Conservation (phyloP, 2,888 invertebrate species). For the Muschampia plurimacula region DNA sequence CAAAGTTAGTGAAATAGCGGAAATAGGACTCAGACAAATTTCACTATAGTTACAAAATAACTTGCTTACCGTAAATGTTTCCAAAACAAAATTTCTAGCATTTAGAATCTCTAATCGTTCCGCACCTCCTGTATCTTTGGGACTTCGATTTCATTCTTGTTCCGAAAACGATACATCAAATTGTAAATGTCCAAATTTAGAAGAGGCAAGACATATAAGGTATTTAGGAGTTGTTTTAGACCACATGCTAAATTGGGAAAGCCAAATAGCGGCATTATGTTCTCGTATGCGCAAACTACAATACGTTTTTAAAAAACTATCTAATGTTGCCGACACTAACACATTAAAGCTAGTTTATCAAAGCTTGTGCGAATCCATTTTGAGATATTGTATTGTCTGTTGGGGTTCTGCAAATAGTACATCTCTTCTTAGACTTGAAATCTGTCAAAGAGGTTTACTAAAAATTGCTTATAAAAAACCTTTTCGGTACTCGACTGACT, state of each 20-base stretch:
- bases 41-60: neutral
- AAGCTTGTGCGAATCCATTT: neutral
- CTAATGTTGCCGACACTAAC: neutral
- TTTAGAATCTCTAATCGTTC: neutral
- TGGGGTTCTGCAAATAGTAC: neutral
- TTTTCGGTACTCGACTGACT: neutral
- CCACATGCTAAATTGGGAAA: neutral
- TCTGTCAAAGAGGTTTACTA: neutral
- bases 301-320: neutral
- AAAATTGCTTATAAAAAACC: neutral
- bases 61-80: neutral
- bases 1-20: neutral
- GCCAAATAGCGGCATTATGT: neutral
- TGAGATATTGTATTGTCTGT: neutral
- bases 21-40: neutral
- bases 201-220: neutral
- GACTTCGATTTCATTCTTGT: neutral
- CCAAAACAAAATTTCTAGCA: neutral
- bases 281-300: neutral
- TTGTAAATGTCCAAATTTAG: neutral
- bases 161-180: neutral
- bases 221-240: neutral
- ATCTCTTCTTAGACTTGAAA: neutral
- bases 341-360: neutral
- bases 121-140: neutral